These are phyloP conservation scores for Arctocebus calabarensis DNA, from an alignment of 2,797 vertebrate species.

Conservation along the genomic window DNA sequence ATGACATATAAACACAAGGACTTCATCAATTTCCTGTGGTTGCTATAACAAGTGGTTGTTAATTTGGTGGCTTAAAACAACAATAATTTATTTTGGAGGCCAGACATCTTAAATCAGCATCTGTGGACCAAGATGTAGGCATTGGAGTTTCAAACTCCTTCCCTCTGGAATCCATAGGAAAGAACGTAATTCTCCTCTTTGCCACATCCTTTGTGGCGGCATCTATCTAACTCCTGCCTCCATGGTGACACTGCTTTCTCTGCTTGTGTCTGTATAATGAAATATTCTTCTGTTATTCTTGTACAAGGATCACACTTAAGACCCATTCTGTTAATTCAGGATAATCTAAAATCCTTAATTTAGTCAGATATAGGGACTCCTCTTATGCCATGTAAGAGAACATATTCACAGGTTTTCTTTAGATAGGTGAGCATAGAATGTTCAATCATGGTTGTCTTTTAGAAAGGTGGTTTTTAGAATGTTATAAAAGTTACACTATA, in stretches of 20 bases:
- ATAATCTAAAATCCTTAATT: not conserved
- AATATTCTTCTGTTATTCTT: not conserved
- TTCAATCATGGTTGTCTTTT: not conserved
- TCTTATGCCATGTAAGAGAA: not conserved
- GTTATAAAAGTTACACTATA: constrained; percentile 19
- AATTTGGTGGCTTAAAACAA: not conserved
- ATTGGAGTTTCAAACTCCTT: not conserved
- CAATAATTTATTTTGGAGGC: not conserved
- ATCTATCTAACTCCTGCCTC: not conserved
- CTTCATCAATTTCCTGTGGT: not conserved
- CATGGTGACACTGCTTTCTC: not conserved
- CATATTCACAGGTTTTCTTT: not conserved
- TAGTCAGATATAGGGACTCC: not conserved
- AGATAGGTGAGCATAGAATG: not conserved
- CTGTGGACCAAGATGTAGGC: not conserved
- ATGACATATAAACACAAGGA: not conserved
- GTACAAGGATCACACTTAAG: not conserved
- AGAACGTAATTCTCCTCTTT: not conserved
- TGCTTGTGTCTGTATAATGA: not conserved
- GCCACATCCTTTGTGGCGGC: not conserved
- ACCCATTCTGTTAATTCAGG: not conserved
- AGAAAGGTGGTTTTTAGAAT: not conserved
- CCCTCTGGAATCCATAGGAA: not conserved
- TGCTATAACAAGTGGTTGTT: not conserved
- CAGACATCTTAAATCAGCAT: not conserved